Conservation (phyloP, 2,888 invertebrate species). For the Caenorhabditis angaria region DNA sequence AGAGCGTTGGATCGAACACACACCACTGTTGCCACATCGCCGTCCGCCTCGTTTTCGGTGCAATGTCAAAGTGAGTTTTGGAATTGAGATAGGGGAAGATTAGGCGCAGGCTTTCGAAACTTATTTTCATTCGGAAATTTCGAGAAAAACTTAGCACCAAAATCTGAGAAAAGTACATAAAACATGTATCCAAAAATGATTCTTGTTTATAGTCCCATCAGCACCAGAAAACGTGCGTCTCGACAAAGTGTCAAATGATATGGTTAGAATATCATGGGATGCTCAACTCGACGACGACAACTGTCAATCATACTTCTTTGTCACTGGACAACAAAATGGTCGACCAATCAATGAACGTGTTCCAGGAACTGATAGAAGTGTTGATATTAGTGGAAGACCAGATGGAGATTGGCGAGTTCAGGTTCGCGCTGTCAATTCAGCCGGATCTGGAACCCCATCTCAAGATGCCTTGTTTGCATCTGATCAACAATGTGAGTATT, state of each 20-base stretch:
- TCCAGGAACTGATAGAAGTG: constrained; percentile 52
- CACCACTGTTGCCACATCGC: constrained; percentile 56
- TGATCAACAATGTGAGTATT: constrained; percentile 53
- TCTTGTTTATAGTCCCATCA: constrained; percentile 44
- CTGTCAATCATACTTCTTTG: constrained; percentile 67
- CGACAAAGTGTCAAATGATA: constrained; percentile 52
- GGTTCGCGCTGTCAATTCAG: constrained; percentile 60
- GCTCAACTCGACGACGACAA: constrained; percentile 56
- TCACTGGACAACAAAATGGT: constrained; percentile 62
- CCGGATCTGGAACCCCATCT: constrained; percentile 67
- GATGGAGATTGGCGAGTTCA: constrained; percentile 53
- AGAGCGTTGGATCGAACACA: constrained; percentile 53
- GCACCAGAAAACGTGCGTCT: constrained; percentile 58
- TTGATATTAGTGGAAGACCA: constrained; percentile 47
- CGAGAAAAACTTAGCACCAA: no score
- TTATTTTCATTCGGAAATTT: no score
- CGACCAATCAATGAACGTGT: constrained; percentile 50
- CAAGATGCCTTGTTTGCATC: constrained; percentile 48
- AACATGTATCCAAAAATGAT: background rate
- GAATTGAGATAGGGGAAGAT: background rate
- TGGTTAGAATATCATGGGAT: constrained; percentile 50
- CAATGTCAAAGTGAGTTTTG: constrained; percentile 54
- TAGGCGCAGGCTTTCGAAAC: background rate
- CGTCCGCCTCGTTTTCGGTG: constrained; percentile 57
- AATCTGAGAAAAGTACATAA: no score